A percentile compares a stretch with the other conserved stretches of the same genome.
Conservation (phyloP, 2,888 invertebrate species). For the Polyommatus iphigenia region DNA sequence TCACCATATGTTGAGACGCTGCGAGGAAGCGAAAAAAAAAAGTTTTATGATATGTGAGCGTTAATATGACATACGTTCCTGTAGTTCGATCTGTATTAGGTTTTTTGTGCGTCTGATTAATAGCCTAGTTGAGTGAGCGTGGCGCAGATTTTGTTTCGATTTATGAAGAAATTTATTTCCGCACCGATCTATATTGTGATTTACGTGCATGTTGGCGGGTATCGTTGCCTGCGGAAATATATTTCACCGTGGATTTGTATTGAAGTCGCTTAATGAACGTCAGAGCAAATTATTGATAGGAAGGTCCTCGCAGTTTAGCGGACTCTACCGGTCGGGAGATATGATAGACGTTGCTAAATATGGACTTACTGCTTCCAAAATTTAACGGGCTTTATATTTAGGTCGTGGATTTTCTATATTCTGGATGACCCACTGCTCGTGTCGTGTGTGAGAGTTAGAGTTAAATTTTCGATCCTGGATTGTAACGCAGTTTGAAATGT, state of each 20-base stretch:
- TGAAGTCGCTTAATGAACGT: background rate
- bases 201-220: background rate
- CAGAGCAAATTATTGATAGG: background rate
- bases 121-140: conserved; percentile 50
- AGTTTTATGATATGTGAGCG: conserved; percentile 74
- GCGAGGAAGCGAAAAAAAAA: conserved; percentile 76
- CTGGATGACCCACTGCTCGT: background rate
- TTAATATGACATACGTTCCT: conserved; percentile 65
- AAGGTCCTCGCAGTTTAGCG: background rate
- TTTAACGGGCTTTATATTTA: background rate
- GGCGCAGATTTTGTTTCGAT: conserved; percentile 51
- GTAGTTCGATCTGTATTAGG: conserved; percentile 50
- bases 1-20: conserved; percentile 76
- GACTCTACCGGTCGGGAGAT: background rate
- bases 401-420: background rate
- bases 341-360: background rate
- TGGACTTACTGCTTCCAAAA: background rate
- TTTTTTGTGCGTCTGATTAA: conserved; percentile 58
- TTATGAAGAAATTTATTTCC: conserved; percentile 35
- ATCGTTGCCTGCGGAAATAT: background rate
- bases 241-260: background rate
- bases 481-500: background rate
- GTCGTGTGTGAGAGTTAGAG: background rate
- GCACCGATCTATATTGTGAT: background rate
- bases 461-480: background rate